A percentile compares a stretch with the other conserved stretches of the same genome.
phyloP scores from a whole-genome alignment of 2,113 vertebrate genomes.

The Oceanites oceanicus region DNA sequence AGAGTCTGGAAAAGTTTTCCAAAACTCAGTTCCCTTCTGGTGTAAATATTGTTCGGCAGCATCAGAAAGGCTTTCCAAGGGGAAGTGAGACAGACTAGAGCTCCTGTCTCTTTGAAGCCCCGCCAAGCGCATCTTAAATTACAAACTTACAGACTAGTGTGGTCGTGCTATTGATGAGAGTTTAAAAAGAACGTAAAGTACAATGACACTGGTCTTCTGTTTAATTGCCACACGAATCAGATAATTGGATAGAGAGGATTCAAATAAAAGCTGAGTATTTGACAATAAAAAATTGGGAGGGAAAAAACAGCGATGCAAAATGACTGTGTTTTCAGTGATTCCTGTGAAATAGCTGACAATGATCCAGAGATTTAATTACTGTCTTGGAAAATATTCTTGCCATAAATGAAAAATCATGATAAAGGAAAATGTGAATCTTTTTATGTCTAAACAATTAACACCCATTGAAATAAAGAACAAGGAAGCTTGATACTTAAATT shows the following conservation, averaged over 20 bases:
- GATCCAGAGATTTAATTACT: not conserved
- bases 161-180: not conserved
- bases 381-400: not conserved
- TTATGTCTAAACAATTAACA: not conserved
- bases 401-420: not conserved
- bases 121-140: not conserved
- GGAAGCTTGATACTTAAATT: not conserved
- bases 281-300: not conserved
- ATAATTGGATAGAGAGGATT: not conserved
- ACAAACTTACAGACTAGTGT: not conserved
- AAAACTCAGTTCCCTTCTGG: not conserved
- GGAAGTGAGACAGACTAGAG: not conserved
- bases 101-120: constrained; percentile 21
- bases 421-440: not conserved
- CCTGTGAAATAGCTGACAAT: not conserved
- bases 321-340: not conserved
- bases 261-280: not conserved
- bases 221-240: not conserved
- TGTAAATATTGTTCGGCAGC: not conserved
- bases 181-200: constrained; percentile 1
- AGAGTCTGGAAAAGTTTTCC: not conserved
- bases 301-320: not conserved
- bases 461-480: not conserved
- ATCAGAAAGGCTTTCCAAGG: constrained; percentile 3
- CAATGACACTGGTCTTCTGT: not conserved